Evolutionary conservation across 1,140 invertebrate species (phyloP).

Genomic region (Doryteuthis pealeii): DNA sequence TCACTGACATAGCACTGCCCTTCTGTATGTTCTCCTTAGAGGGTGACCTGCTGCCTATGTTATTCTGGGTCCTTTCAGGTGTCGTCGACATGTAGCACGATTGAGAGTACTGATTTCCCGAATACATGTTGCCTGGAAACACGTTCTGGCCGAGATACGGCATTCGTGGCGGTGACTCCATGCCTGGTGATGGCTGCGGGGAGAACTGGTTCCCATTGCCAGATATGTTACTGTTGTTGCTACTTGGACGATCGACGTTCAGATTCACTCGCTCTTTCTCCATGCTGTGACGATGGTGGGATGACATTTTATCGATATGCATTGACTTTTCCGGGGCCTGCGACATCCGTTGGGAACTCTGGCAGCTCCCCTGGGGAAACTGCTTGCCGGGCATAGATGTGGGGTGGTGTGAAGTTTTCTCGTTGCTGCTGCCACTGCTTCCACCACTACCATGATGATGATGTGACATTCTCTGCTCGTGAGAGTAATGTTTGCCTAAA

Average conservation of each 20-base stretch:
- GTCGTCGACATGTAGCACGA: not conserved
- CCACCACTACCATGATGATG: too few species aligned
- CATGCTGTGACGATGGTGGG: not conserved
- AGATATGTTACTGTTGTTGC: not conserved
- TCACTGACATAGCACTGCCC: not conserved
- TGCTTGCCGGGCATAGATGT: not conserved
- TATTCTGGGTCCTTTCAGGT: not conserved
- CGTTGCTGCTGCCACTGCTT: not conserved
- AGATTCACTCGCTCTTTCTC: not conserved
- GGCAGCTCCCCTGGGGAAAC: not conserved
- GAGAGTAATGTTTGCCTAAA: too few species aligned
- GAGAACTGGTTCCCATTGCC: not conserved
- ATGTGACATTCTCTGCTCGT: too few species aligned
- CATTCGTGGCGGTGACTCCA: not conserved
- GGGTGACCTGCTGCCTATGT: not conserved
- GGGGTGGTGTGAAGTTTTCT: not conserved
- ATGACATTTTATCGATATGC: not conserved
- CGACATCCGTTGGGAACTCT: not conserved
- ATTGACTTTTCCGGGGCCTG: not conserved
- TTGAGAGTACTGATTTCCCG: not conserved
- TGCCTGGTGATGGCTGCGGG: not conserved
- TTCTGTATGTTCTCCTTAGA: not conserved
- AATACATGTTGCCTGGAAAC: not conserved
- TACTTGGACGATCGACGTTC: not conserved
- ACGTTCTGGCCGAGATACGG: not conserved